phyloP scores from a whole-genome alignment of 1,140 invertebrate species.

The Trichoplusia ni region DNA sequence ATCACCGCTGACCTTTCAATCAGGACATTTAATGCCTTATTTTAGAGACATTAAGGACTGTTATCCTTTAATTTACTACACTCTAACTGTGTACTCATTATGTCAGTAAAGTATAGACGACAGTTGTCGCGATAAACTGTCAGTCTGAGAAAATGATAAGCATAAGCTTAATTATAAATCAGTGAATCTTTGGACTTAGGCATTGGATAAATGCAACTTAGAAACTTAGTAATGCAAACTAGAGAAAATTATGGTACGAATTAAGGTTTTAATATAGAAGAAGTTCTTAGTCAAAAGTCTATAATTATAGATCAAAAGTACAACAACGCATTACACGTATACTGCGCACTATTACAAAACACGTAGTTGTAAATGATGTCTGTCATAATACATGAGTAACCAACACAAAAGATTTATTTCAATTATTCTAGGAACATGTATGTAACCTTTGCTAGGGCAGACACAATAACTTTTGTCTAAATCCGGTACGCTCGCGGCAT shows the following conservation, averaged over 20 bases:
- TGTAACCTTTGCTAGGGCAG: constrained; percentile 4
- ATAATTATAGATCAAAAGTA: background rate
- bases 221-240: too few relatives aligned
- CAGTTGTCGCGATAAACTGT: background rate
- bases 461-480: constrained; percentile 17
- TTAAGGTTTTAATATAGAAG: too few relatives aligned
- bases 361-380: constrained; percentile 9
- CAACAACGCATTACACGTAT: background rate
- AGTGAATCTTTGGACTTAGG: background rate
- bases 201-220: too few relatives aligned
- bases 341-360: constrained; percentile 21
- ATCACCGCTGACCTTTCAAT: constrained; percentile 34
- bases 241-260: too few relatives aligned
- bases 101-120: constrained; percentile 4
- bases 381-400: constrained; percentile 23
- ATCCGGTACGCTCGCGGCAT: background rate
- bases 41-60: background rate
- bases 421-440: constrained; percentile 19
- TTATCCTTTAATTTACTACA: background rate
- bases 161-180: constrained; percentile 9
- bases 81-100: constrained; percentile 9
- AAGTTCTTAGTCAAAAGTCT: background rate
- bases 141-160: constrained; percentile 8
- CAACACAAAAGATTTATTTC: constrained; percentile 20
- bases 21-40: constrained; percentile 9